phyloP scores from a whole-genome alignment of 2,888 invertebrate species.

The Sphaerophoria rueppellii region DNA sequence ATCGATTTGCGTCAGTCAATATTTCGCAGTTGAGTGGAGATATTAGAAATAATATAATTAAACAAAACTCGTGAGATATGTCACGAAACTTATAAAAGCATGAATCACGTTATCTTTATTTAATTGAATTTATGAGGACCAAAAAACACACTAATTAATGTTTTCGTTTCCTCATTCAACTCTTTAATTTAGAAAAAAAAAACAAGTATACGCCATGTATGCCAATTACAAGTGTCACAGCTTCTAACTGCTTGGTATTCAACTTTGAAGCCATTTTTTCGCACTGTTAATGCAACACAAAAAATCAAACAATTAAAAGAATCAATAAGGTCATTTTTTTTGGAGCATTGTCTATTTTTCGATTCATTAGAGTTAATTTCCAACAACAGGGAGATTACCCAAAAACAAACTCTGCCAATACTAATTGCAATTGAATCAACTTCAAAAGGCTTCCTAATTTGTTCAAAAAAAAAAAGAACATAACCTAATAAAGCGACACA shows the following conservation, averaged over 20 bases:
- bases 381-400: background rate
- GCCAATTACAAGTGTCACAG: no score
- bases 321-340: no score
- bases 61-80: background rate
- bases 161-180: no score
- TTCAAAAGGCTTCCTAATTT: conserved; percentile 1
- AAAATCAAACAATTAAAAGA: no score
- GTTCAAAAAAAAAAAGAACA: background rate
- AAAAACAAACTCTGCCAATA: conserved; percentile 14
- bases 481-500: conserved; percentile 1
- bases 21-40: background rate
- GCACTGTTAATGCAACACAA: no score
- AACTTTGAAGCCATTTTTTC: no score
- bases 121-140: background rate
- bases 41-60: background rate
- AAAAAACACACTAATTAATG: no score
- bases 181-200: no score
- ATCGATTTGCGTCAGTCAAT: background rate
- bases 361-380: conserved; percentile 21
- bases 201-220: no score
- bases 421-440: conserved; percentile 12
- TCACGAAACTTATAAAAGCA: background rate
- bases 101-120: background rate
- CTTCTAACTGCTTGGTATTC: no score
- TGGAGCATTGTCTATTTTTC: background rate